A percentile compares a stretch with the other conserved stretches of the same genome.
These are phyloP conservation scores for Passer domesticus DNA, from an alignment of 2,113 vertebrate genomes.

Conservation along the genomic window DNA sequence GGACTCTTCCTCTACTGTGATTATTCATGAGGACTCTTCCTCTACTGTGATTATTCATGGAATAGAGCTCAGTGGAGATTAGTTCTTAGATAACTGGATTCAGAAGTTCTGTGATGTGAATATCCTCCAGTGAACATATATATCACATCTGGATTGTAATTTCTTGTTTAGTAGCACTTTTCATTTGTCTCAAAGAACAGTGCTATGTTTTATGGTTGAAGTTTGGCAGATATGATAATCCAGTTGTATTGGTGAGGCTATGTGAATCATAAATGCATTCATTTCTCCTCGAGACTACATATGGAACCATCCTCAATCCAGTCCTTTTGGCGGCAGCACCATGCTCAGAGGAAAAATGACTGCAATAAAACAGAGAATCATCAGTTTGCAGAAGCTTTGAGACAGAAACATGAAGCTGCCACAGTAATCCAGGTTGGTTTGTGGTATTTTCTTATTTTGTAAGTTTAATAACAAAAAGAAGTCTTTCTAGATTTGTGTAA, in stretches of 20 bases:
- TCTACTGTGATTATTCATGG: background rate
- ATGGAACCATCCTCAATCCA: constrained; percentile 52
- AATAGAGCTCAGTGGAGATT: background rate
- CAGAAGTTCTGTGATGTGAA: background rate
- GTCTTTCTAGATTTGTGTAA: background rate
- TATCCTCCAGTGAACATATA: background rate
- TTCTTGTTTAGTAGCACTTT: background rate
- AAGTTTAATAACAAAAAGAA: background rate
- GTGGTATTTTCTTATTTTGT: background rate
- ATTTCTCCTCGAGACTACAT: constrained; percentile 40
- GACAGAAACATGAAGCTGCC: constrained; percentile 76
- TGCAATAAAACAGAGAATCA: background rate
- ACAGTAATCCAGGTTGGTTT: constrained; percentile 87
- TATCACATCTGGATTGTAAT: background rate
- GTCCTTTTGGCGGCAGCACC: constrained; percentile 32
- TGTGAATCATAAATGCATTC: constrained; percentile 39
- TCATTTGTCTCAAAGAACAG: background rate
- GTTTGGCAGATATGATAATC: constrained; percentile 73
- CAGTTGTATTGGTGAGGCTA: constrained; percentile 71
- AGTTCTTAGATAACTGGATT: background rate
- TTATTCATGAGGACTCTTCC: background rate
- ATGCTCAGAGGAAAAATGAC: background rate
- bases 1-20: background rate
- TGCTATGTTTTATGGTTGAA: constrained; percentile 16
- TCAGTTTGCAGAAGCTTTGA: background rate